A percentile compares a stretch with the other conserved stretches of the same genome.
These are phyloP conservation scores for Prosapia bicincta DNA, from an alignment of 2,888 invertebrate species.

Conservation along the genomic window DNA sequence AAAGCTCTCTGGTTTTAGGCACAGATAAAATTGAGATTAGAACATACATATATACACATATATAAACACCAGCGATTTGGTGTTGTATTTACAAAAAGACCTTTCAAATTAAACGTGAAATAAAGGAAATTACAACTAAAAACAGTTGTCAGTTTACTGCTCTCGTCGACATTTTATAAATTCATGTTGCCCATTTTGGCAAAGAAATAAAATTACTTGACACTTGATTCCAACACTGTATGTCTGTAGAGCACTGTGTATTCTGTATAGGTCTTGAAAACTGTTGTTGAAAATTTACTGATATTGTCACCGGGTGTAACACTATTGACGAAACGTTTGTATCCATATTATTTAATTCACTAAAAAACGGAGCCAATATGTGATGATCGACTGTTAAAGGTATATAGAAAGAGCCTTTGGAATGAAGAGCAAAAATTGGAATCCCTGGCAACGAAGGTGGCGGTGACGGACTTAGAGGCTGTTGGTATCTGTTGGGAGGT, in stretches of 20 bases:
- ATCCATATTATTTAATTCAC: slow-evolving; percentile 42
- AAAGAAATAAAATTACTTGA: slow-evolving; percentile 17
- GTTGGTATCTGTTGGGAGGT: slow-evolving; percentile 4
- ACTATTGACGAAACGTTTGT: slow-evolving; percentile 47
- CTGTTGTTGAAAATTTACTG: slow-evolving; percentile 66
- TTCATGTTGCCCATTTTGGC: slow-evolving; percentile 29
- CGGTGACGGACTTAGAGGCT: slow-evolving; percentile 11
- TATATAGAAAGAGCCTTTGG: slow-evolving; percentile 85
- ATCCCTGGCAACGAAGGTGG: slow-evolving; percentile 47
- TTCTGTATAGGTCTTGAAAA: background rate
- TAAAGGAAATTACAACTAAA: background rate
- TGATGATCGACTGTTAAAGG: slow-evolving; percentile 78
- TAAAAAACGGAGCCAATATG: slow-evolving; percentile 63
- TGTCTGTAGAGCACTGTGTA: background rate
- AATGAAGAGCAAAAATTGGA: slow-evolving; percentile 86
- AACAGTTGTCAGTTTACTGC: background rate
- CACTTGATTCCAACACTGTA: background rate
- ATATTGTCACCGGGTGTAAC: slow-evolving; percentile 84
- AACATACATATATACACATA: background rate
- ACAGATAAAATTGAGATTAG: too few relatives aligned
- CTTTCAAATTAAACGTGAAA: background rate
- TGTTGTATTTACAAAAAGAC: background rate
- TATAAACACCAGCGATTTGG: background rate
- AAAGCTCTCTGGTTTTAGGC: too few relatives aligned
- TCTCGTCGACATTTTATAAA: slow-evolving; percentile 7